Conservation (phyloP, 2,113 vertebrate genomes). For the Puntigrus tetrazona region DNA sequence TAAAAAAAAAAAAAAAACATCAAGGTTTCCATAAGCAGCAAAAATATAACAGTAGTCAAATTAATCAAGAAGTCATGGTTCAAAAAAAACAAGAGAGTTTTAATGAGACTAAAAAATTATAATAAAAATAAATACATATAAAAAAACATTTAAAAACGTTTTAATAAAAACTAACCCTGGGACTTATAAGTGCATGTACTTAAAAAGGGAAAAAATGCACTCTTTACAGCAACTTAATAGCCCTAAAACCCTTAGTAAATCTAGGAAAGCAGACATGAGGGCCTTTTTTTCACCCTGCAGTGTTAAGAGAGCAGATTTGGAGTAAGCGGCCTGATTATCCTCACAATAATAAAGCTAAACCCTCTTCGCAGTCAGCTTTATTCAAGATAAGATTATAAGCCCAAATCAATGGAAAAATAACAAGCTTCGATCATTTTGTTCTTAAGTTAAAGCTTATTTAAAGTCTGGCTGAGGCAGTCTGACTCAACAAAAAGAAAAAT, state of each 20-base stretch:
- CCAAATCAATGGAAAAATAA: constrained; percentile 52
- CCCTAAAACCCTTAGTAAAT: constrained; percentile 31
- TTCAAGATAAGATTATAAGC: constrained; percentile 47
- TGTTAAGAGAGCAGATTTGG: constrained; percentile 43
- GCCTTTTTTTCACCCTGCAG: constrained; percentile 18
- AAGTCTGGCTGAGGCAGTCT: neutral
- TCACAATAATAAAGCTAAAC: constrained; percentile 48
- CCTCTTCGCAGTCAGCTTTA: constrained; percentile 21
- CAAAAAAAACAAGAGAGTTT: neutral
- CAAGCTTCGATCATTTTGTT: constrained; percentile 40
- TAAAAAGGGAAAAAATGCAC: neutral
- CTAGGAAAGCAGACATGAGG: constrained; percentile 28
- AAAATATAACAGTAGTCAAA: neutral
- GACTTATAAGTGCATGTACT: neutral
- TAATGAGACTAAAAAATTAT: neutral
- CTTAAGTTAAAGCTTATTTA: constrained; percentile 11
- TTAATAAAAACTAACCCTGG: neutral
- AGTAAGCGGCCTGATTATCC: constrained; percentile 40
- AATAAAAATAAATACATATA: too few relatives aligned
- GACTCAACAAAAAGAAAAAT: constrained; percentile 6
- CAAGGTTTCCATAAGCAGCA: neutral
- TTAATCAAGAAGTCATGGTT: neutral
- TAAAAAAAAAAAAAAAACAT: neutral
- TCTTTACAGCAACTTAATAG: constrained; percentile 18
- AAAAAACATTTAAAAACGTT: neutral